Base-by-base conservation (phyloP, 2,113 vertebrate genomes). In the Penelope pileata region DNA sequence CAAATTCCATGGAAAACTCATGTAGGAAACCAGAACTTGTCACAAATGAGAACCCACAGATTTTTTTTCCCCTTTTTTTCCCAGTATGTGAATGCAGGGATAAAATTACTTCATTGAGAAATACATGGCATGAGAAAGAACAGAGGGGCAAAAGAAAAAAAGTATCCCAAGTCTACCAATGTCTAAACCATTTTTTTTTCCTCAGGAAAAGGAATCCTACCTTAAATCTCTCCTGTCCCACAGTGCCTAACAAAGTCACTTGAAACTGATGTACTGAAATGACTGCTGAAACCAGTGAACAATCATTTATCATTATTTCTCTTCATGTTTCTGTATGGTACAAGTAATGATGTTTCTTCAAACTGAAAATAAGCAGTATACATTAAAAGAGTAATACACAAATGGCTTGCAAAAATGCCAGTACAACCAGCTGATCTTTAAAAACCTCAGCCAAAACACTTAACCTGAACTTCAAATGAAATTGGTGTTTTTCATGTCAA, bases 1-100 rank as follows among this genome's bases (percentile, higher is more conserved):
- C 87, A 97, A 94, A 97, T 96, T 94, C 96, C 96, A 97, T 73
- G 78, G 96, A 97, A 98, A 98, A 97, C 87, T 97, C 95, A 70
- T 91, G 94, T 96, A 90, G 93, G 97, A 97, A 96, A 97, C 91
- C 87, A 93, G 82, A 96, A 97, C 94, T 95, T 95, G 91, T 95
- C 97, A 94, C 91, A 93, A 94, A 97, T 88, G 94, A 89, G 80
- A 97, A 96, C 91, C 96, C 97, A 96, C 97, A 97, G 93, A 94
- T 93, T 96, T 95, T 93, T 93, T 75, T 69, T 47, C 32, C 53
- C 32, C 16, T 51, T 77, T 42, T 92, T 91, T 83, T 83, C 90
- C 95, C 91, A 91, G 80, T 94, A 95, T 16, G 75, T 29, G 62
- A 97, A 95, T 78, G 60, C 58, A 90, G 43, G 88, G 81, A 91